Evolutionary conservation across 2,113 vertebrate species (phyloP).

Genomic region (Sisor rabdophorus): DNA sequence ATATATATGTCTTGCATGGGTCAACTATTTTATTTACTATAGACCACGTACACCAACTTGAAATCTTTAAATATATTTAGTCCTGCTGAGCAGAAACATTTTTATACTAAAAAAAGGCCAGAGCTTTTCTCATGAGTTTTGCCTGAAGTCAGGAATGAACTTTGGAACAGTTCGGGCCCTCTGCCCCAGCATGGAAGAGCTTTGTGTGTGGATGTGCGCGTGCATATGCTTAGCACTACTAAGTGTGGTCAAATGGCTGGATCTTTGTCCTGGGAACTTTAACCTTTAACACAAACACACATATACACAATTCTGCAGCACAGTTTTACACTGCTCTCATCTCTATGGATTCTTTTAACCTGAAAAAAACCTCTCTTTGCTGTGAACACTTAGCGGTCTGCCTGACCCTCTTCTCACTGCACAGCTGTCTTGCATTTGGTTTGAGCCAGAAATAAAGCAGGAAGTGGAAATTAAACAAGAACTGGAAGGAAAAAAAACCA

Average conservation of each 20-base stretch:
- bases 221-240: background rate
- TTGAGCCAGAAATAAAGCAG: conserved; percentile 79
- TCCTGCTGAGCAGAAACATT: conserved; percentile 2
- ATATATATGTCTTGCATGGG: too few relatives aligned
- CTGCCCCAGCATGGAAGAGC: conserved; percentile 7
- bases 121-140: conserved; percentile 6
- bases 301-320: background rate
- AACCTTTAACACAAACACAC: conserved; percentile 16
- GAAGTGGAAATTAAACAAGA: conserved; percentile 76
- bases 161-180: conserved; percentile 21
- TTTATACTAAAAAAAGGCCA: background rate
- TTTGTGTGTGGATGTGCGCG: background rate
- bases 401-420: conserved; percentile 57
- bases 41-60: background rate
- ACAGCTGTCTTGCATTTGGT: conserved; percentile 80
- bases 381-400: conserved; percentile 3
- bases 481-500: conserved; percentile 18
- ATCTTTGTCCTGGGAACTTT: background rate
- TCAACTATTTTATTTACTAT: conserved; percentile 3
- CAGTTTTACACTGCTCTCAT: conserved; percentile 18
- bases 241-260: conserved; percentile 17
- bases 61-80: conserved; percentile 8
- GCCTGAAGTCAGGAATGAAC: conserved; percentile 13
- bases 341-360: conserved; percentile 41
- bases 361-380: conserved; percentile 41